Base-by-base conservation (phyloP, 2,888 invertebrate genomes). In the Pseudococcus viburni region DNA sequence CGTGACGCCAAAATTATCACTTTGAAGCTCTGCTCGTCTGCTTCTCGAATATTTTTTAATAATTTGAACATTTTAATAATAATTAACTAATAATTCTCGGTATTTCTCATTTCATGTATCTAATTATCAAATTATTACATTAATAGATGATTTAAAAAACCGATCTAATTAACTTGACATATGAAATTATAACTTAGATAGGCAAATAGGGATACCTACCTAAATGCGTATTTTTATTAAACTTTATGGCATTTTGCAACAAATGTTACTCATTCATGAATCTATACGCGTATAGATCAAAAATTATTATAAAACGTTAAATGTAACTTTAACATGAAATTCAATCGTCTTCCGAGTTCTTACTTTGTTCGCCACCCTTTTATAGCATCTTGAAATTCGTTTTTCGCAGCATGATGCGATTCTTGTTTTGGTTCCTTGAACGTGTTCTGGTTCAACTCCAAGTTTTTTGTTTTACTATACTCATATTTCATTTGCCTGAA, bases 391-490 rank as follows among this genome's bases (percentile, higher is more conserved):
- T 46, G 80, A 83, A 83, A 83, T 83, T 83, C 80, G 80, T 83
- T 83, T 77, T 83, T 83, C 80, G 22, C 80, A 83, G 80, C 80
- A 46, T 83, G 80, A 83, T 46, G 33, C 80, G 80, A 83, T 83
- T 46, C 80, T 19, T 83, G 80, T 83, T 83, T 83, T 46, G 80
- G 39, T 83, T 83, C 19, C 42, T 83, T 46, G 46, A 46, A 83
- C 80, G 80, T 83, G 80, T 83, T 83, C 80, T 83, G 80, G 80
- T 83, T 83, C 80, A n/a, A 19, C 80, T 83, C 80, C 80, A 83
- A 83, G 80, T 83, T 83, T 83, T 83, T 83, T 83, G 42, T 83
- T 83, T 83, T 73, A 33, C 33, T 33, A 33, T 33, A 83, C 46
- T 83, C 80, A 83, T 83, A 83, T 83, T 83, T 83, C 80, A 83